Evolutionary conservation across 2,797 vertebrate genomes (phyloP), one percentile per base, ranked within the genome.

Genomic region (Pterois miles): DNA sequence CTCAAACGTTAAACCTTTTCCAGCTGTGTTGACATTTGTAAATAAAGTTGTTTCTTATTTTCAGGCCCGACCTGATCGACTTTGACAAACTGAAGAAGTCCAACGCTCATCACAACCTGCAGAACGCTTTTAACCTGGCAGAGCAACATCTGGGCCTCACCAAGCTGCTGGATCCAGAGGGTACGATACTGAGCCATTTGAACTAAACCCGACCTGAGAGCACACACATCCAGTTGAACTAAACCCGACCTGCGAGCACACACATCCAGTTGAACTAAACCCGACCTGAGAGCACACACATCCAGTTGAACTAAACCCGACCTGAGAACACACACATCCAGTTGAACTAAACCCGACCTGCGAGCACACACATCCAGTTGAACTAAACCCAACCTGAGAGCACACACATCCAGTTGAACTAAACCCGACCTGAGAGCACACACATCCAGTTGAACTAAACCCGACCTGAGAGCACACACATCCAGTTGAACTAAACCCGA

Each of bases 41-140:
- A 27, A 13, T 52, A 7, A 38, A 38, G 16, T 8, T 59, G 22
- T 62, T 34, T 57, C 10, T 57, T 29, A 6, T 66, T 38, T 71
- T 58, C 86, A 99, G 98, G 88, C 97, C 98, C 36, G 98, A 99
- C 89, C 93, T 99, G 92, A 98, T 99, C 73, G 98, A 99, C 93
- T 99, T 98, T 83, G 97, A 99, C 93, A 98, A 97, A 86, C 95
- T 99, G 88, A 99, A 98, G 95, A 99, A 99, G 87, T 99, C 98
- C 82, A 99, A 99, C 34, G 98, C 96, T 84, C 98, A 99, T 94
- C 95, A 99, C 96, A 99, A 99, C 94, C 96, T 99, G 71, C 98
- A 99, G 93, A 99, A 98, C 52, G 98, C 98, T 43, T 99, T 99
- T 85, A 99, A 98, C 93, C 93, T 99, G 89, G 98, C 98, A 1